A percentile compares a stretch with the other conserved stretches of the same genome.
Conservation (phyloP, 2,888 invertebrate species). For the Lepeophtheirus nordmannii region DNA sequence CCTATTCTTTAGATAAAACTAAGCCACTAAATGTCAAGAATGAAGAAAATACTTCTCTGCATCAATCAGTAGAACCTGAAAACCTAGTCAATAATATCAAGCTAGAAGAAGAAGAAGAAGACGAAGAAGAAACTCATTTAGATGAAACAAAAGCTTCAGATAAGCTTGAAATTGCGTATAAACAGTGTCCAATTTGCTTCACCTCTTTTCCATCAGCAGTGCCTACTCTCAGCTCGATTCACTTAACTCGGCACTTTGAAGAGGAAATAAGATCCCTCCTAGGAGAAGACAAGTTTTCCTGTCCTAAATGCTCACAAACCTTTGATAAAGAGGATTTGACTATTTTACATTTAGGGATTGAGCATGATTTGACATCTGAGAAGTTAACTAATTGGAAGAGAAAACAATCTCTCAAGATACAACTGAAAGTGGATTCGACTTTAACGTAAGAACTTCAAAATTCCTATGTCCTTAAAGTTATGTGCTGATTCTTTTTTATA, state of each 20-base stretch:
- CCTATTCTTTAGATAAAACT: too few relatives aligned
- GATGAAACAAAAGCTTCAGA: background rate
- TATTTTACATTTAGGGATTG: slow-evolving; percentile 16
- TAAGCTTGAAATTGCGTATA: background rate
- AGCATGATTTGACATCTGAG: background rate
- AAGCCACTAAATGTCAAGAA: too few relatives aligned
- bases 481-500: background rate
- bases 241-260: background rate
- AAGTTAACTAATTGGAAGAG: background rate
- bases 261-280: background rate
- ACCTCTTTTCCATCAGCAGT: background rate
- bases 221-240: background rate
- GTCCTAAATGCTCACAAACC: background rate
- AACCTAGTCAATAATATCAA: too few relatives aligned
- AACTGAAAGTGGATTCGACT: slow-evolving; percentile 13
- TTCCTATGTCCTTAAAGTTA: background rate
- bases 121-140: background rate
- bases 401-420: slow-evolving; percentile 1
- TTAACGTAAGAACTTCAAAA: background rate
- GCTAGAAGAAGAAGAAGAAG: too few relatives aligned
- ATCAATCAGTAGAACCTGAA: too few relatives aligned
- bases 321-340: slow-evolving; percentile 2
- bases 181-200: background rate
- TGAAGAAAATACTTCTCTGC: too few relatives aligned
- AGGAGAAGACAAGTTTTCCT: background rate